Evolutionary conservation across 2,797 vertebrate genomes (phyloP).

Genomic region (Tapirus indicus): DNA sequence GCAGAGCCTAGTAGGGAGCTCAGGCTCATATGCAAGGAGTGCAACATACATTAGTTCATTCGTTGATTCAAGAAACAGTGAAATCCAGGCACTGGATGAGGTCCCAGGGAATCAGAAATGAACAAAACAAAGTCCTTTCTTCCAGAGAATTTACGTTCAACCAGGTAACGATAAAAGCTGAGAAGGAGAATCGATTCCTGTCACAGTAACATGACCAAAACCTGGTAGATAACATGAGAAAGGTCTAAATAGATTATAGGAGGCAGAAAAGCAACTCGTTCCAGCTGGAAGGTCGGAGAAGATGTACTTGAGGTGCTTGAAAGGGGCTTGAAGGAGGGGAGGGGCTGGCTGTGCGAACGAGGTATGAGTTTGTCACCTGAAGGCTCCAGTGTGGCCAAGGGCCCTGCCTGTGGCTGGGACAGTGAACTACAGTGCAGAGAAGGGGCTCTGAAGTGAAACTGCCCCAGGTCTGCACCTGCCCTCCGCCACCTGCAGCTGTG

Average conservation of each 20-base stretch:
- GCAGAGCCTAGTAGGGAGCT: neutral
- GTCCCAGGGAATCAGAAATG: neutral
- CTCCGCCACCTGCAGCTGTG: neutral
- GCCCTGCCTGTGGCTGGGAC: neutral
- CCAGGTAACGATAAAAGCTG: neutral
- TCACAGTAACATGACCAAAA: neutral
- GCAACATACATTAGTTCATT: rapidly evolving
- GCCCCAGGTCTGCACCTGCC: neutral
- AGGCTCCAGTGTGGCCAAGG: neutral
- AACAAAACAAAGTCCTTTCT: neutral
- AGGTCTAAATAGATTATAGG: neutral
- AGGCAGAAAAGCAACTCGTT: neutral
- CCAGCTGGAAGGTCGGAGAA: neutral
- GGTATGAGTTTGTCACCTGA: neutral
- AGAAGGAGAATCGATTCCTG: neutral
- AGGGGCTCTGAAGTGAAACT: neutral
- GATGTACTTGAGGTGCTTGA: neutral
- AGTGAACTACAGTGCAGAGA: rapidly evolving
- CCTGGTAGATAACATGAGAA: neutral
- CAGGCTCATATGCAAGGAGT: neutral
- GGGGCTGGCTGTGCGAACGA: neutral
- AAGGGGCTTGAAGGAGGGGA: neutral
- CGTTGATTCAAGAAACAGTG: neutral
- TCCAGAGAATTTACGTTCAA: neutral
- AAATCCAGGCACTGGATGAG: neutral